Evolutionary conservation across 2,888 invertebrate genomes (phyloP).

Genomic region (Tinea trinotella): DNA sequence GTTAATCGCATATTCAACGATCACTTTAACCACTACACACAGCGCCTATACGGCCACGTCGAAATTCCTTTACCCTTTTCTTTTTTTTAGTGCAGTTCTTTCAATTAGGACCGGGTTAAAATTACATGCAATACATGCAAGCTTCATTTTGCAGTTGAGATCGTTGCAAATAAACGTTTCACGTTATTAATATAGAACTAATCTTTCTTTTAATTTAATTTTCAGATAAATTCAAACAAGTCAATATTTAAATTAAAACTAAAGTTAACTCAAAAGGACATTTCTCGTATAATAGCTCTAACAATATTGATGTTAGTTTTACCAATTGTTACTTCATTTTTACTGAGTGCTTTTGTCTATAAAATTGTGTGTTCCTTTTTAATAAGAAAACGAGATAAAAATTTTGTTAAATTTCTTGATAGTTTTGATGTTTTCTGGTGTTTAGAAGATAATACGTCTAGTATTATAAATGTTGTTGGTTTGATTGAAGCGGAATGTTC

Average conservation of each 20-base stretch:
- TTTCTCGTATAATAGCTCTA: slow-evolving; percentile 27
- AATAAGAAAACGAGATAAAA: slow-evolving; percentile 36
- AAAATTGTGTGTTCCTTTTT: slow-evolving; percentile 37
- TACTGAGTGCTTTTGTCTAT: slow-evolving; percentile 32
- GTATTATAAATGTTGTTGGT: slow-evolving; percentile 61
- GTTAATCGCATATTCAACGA: too few species aligned
- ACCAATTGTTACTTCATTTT: slow-evolving; percentile 30
- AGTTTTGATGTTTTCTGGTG: slow-evolving; percentile 71
- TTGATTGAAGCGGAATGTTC: slow-evolving; percentile 47
- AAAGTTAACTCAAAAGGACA: slow-evolving; percentile 24
- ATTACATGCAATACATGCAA: too few species aligned
- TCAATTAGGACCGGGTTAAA: too few species aligned
- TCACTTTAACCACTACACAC: too few species aligned
- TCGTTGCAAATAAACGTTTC: too few species aligned
- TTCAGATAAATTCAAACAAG: neutral
- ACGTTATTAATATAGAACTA: neutral
- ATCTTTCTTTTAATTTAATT: neutral
- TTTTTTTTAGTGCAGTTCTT: too few species aligned
- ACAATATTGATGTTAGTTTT: slow-evolving; percentile 28
- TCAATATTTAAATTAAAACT: slow-evolving; percentile 18
- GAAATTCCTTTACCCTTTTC: too few species aligned
- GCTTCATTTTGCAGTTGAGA: too few species aligned
- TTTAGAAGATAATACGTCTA: slow-evolving; percentile 54
- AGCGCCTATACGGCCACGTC: too few species aligned
- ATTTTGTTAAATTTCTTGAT: slow-evolving; percentile 57